Base-by-base conservation (phyloP, 2,888 invertebrate genomes). In the Criorhina ranunculi region DNA sequence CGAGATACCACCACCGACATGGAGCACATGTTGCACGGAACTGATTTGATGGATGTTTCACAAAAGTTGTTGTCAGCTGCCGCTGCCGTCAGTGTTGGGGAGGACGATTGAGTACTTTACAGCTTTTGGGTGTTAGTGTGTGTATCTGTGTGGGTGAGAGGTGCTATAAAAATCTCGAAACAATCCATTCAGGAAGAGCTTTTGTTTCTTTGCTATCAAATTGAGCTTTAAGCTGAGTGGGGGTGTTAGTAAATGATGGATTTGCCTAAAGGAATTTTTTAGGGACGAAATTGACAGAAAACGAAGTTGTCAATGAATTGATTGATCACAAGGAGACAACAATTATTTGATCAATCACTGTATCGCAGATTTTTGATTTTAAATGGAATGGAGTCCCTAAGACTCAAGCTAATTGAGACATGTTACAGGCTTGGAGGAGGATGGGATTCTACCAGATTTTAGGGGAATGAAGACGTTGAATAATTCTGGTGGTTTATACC, bases 11-110 rank as follows among this genome's bases (percentile, higher is more conserved):
- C 8, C 37, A 33, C 33, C 51, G 3, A 12, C 35, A 11, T 29
- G n/a, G 62, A 76, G 72, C 85, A 85, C 85, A 85, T 85, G 85
- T 80, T 85, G 75, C 80, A 53, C 69, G 53, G 51, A 85, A 66
- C 59, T 85, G 80, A 69, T 75, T 79, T 85, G 79, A 76, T 85
- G 72, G 69, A 85, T 78, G 75, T 62, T 78, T 55, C 29, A 37
- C 66, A 51, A 35, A 82, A 62, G 72, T 66, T 66, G 53, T 46
- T 72, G 46, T 78, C 77, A 82, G 77, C 33, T n/a, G n/a, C n/a
- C n/a, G 4, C 24, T 57, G 67, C 44, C 66, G 72, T 57, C 67
- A 53, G 62, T 78, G 35, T 78, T 24, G 24, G 24, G n/a, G 46
- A 60, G 53, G 33, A 44, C 46, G 53, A 59, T 57, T 49, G 40